These are phyloP conservation scores for Sphaerophoria taeniata DNA, from an alignment of 2,888 invertebrate species.

Conservation along the genomic window DNA sequence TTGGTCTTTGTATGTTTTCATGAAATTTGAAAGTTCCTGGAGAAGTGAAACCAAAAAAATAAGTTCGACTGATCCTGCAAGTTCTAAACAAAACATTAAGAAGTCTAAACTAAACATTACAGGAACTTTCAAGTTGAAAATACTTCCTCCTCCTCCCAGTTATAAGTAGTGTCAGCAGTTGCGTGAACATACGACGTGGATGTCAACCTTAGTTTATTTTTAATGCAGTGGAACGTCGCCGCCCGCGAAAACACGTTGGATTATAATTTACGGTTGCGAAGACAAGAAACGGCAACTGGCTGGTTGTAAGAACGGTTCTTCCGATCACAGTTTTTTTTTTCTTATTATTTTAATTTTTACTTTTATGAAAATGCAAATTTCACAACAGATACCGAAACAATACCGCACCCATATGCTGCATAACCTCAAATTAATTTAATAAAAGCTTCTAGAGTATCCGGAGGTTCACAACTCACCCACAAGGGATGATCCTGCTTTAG, in stretches of 20 bases:
- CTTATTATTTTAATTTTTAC: not conserved
- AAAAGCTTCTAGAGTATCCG: constrained; percentile 56
- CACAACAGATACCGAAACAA: constrained; percentile 64
- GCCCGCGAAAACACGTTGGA: constrained; percentile 39
- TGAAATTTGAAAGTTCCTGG: too few relatives aligned
- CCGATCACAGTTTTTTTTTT: constrained; percentile 27
- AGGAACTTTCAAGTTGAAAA: too few relatives aligned
- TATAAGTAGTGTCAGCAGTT: not conserved
- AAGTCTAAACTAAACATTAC: too few relatives aligned
- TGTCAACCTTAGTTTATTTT: constrained; percentile 15
- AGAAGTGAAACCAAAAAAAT: not conserved
- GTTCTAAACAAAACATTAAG: too few relatives aligned
- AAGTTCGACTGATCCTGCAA: too few relatives aligned
- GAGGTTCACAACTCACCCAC: constrained; percentile 9
- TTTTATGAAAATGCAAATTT: constrained; percentile 64
- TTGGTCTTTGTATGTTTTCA: too few relatives aligned
- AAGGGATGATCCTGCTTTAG: too few relatives aligned
- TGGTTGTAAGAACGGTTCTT: constrained; percentile 59
- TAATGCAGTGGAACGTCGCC: not conserved
- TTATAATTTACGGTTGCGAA: constrained; percentile 61
- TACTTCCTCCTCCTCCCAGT: not conserved
- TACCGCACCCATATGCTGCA: constrained; percentile 65
- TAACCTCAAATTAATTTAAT: constrained; percentile 74
- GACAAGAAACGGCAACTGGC: constrained; percentile 39
- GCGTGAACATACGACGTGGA: not conserved